Evolutionary conservation across 2,888 invertebrate genomes (phyloP), one percentile per base, ranked within the genome.

Genomic region (Campopleginae sp.): DNA sequence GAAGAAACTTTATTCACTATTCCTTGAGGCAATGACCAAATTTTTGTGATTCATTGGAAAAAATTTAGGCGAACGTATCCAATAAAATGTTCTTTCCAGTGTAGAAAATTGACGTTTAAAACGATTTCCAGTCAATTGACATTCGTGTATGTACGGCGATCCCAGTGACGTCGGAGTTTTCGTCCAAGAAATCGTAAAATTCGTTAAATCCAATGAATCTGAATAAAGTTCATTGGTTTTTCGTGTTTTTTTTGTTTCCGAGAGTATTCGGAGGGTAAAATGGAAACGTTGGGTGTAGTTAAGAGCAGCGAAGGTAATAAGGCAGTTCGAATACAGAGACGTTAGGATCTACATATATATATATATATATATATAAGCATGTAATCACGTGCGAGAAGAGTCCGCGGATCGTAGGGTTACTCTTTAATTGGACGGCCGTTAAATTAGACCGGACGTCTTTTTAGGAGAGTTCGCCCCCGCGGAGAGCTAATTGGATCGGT

Each of bases 401-500:
- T 54, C 58, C 58, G 58, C 72, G 71, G 88, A 86, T 87, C 86
- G 89, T 87, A 87, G 86, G 87, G 88, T 91, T 90, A 92, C 90
- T 91, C 90, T 92, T 93, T 93, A 93, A 93, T 93, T 92, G 93
- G 92, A 92, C 91, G 92, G 89, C 92, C 92, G 93, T 93, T 93
- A 93, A 93, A 93, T 93, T 93, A 92, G 93, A 93, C 92, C 92
- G 92, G 92, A 92, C 92, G 93, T 92, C 92, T 93, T 92, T 93
- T 93, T 91, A 91, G 92, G 89, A 90, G 91, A 88, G 91, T 89
- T 89, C 88, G 89, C 66, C 77, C 51, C 74, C 88, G 88, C 89
- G 89, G 89, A 90, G 90, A 91, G 91, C 93, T 93, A 93, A 93
- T 93, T 93, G 93, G 93, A 93, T 93, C 93, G 93, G 93, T 93